Evolutionary conservation across 2,113 vertebrate genomes (phyloP).

Genomic region (Stomatorhinus ivindoensis): DNA sequence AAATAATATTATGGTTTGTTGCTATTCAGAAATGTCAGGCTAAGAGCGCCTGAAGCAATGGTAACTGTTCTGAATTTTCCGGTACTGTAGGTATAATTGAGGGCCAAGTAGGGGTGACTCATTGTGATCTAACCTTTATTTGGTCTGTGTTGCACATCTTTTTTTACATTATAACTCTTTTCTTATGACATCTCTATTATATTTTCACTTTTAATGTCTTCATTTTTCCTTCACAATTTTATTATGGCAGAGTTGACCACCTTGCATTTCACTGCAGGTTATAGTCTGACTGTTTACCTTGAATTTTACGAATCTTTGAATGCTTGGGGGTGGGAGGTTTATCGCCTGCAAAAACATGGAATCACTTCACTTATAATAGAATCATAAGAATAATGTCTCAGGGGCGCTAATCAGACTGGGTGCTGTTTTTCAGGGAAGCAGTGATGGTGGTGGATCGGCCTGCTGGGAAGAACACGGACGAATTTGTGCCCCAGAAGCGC

Average conservation of each 20-base stretch:
- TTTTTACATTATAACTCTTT: background rate
- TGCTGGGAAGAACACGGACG: constrained; percentile 61
- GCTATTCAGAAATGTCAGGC: background rate
- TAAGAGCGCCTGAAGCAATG: no score
- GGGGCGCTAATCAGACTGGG: background rate
- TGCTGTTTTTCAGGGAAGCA: constrained; percentile 63
- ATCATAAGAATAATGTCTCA: background rate
- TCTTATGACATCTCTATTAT: background rate
- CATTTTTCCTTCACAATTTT: background rate
- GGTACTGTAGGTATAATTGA: background rate
- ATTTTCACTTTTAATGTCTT: background rate
- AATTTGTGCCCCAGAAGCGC: constrained; percentile 77
- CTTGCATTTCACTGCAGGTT: background rate
- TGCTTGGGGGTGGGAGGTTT: background rate
- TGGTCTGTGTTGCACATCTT: background rate
- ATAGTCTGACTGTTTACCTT: background rate
- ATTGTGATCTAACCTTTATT: background rate
- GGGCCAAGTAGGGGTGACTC: background rate
- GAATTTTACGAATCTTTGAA: background rate
- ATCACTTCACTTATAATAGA: background rate
- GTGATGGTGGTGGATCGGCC: constrained; percentile 70
- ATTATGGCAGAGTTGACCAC: background rate
- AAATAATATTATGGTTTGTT: background rate
- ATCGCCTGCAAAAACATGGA: background rate
- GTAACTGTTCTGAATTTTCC: background rate